Percentiles rank a stretch among this genome's conserved stretches.
phyloP scores from a whole-genome alignment of 2,888 invertebrate genomes.

The Brachyptera putata region DNA sequence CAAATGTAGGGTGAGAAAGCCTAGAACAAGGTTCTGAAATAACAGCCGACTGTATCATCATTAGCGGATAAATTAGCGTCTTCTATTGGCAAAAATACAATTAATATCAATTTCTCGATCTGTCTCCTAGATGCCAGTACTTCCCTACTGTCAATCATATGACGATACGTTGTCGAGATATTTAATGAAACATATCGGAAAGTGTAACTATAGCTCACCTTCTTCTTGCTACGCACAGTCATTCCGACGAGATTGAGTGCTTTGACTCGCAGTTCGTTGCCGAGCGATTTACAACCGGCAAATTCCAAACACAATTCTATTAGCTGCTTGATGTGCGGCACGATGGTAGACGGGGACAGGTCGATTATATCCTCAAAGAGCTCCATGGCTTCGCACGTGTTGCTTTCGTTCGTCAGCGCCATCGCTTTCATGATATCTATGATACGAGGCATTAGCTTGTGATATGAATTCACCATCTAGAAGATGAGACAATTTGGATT shows the following conservation, averaged over 20 bases:
- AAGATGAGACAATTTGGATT: too few species aligned
- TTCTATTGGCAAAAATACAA: too few species aligned
- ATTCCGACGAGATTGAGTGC: constrained; percentile 61
- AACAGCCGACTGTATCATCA: too few species aligned
- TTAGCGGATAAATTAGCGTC: too few species aligned
- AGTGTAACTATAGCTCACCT: too few species aligned
- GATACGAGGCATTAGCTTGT: constrained; percentile 58
- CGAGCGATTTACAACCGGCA: constrained; percentile 53
- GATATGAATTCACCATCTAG: constrained; percentile 56
- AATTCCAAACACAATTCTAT: constrained; percentile 63
- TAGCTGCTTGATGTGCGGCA: constrained; percentile 59
- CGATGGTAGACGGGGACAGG: constrained; percentile 56
- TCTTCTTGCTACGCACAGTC: constrained; percentile 65
- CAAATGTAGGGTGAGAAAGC: too few species aligned
- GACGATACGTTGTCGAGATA: background rate
- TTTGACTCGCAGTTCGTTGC: constrained; percentile 61
- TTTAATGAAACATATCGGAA: too few species aligned
- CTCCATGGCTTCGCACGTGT: constrained; percentile 59
- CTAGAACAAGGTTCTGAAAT: too few species aligned
- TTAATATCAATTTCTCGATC: too few species aligned
- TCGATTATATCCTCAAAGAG: constrained; percentile 58
- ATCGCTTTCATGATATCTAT: constrained; percentile 58
- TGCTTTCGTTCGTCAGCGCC: constrained; percentile 52
- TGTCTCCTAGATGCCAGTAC: too few species aligned
- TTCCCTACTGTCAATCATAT: too few species aligned